Percentiles rank a stretch among this genome's conserved stretches.
Conservation (phyloP, 53 echinoderm and acorn worm genomes). For the Mesocentrotus franciscanus region DNA sequence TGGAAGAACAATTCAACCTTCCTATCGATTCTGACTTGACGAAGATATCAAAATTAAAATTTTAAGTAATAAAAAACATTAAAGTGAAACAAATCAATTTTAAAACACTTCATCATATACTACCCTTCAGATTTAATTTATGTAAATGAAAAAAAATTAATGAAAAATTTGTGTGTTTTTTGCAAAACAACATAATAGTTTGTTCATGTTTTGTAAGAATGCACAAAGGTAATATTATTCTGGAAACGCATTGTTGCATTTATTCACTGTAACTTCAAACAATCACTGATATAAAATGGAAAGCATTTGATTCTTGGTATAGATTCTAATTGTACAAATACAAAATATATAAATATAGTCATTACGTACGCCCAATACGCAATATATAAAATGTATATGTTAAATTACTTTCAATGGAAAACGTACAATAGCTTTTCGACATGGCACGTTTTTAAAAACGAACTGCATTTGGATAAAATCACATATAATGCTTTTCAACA, state of each 20-base stretch:
- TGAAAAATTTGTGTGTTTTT: neutral
- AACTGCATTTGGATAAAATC: too few species aligned
- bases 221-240: neutral
- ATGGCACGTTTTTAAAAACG: too few species aligned
- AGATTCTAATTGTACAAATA: too few species aligned
- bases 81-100: neutral
- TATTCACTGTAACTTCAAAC: neutral
- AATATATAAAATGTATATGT: neutral
- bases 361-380: neutral
- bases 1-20: neutral
- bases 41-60: neutral
- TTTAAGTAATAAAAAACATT: neutral
- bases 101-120: neutral
- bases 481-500: too few species aligned
- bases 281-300: neutral
- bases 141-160: too few species aligned
- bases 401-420: too few species aligned
- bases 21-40: neutral
- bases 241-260: neutral
- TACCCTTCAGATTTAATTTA: neutral
- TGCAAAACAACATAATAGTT: neutral
- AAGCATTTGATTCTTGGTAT: too few species aligned
- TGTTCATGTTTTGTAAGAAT: neutral
- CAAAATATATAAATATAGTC: too few species aligned
- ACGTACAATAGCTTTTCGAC: too few species aligned